These are phyloP conservation scores for Bombyx mandarina DNA, from an alignment of 1,140 invertebrate genomes.

Conservation along the genomic window DNA sequence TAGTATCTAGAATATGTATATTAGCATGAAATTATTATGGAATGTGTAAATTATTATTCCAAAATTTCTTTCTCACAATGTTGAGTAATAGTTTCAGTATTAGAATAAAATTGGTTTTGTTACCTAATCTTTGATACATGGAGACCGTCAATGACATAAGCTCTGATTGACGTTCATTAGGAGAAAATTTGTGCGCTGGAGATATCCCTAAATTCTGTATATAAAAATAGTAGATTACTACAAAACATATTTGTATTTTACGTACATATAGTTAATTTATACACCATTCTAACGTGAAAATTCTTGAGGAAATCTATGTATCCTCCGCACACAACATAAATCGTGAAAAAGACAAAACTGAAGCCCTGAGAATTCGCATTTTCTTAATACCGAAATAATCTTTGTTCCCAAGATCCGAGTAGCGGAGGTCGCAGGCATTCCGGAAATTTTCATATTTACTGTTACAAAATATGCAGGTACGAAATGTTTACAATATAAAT, in stretches of 20 bases:
- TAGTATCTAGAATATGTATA: too few relatives aligned
- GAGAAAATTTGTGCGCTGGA: too few relatives aligned
- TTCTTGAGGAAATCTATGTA: too few relatives aligned
- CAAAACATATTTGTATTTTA: too few relatives aligned
- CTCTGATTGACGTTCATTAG: too few relatives aligned
- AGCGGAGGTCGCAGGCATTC: conserved; percentile 57
- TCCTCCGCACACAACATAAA: too few relatives aligned
- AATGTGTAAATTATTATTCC: not conserved
- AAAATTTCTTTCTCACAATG: not conserved
- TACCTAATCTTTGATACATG: conserved; percentile 6
- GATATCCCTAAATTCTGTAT: too few relatives aligned
- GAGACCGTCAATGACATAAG: too few relatives aligned
- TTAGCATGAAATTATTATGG: too few relatives aligned
- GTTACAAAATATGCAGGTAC: conserved; percentile 67
- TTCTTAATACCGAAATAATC: conserved; percentile 55
- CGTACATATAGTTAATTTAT: too few relatives aligned
- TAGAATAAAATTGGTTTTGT: not conserved
- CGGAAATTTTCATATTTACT: conserved; percentile 69
- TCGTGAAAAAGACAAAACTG: not conserved
- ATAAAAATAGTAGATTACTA: too few relatives aligned
- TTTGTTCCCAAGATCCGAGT: conserved; percentile 51
- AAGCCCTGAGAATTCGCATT: conserved; percentile 26
- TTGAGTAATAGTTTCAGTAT: not conserved
- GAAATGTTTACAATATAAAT: conserved; percentile 66
- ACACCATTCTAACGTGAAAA: too few relatives aligned